A percentile compares a stretch with the other conserved stretches of the same genome.
These are phyloP conservation scores for Melanotaenia parkinsoni DNA, from an alignment of 2,797 vertebrate genomes.

Conservation along the genomic window DNA sequence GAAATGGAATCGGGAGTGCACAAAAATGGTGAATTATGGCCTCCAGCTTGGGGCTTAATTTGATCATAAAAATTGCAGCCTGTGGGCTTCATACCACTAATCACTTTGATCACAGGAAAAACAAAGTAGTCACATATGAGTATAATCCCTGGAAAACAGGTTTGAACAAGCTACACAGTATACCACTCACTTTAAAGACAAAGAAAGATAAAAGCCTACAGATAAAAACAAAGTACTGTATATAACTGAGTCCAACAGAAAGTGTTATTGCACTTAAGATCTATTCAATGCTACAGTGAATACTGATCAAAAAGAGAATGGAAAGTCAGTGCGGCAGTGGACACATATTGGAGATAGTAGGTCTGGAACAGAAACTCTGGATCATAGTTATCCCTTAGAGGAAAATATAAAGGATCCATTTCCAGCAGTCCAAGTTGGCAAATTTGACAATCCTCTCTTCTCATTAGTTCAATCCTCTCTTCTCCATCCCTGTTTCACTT, in stretches of 20 bases:
- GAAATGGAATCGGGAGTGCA: neutral
- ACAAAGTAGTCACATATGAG: neutral
- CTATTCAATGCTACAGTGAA: neutral
- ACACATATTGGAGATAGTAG: neutral
- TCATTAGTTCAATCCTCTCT: slow-evolving; percentile 10
- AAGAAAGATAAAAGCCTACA: slow-evolving; percentile 12
- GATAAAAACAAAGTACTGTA: neutral
- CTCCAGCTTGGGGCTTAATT: neutral
- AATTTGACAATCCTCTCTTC: slow-evolving; percentile 13
- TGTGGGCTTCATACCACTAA: neutral
- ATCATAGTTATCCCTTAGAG: neutral
- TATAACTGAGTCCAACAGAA: neutral
- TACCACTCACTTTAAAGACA: neutral
- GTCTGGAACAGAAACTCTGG: neutral
- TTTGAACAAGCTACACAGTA: neutral
- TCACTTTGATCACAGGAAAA: neutral
- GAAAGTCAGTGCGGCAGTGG: slow-evolving; percentile 10
- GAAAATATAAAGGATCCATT: slow-evolving; percentile 2
- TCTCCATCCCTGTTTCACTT: slow-evolving; percentile 7
- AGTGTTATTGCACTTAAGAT: neutral
- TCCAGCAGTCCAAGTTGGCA: slow-evolving; percentile 17
- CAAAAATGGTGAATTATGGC: neutral
- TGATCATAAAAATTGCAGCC: neutral
- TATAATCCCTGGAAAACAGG: neutral
- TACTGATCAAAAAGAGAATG: slow-evolving; percentile 1